These are phyloP conservation scores for Pteronotus mesoamericanus DNA, from an alignment of 2,797 vertebrate genomes.

Conservation along the genomic window DNA sequence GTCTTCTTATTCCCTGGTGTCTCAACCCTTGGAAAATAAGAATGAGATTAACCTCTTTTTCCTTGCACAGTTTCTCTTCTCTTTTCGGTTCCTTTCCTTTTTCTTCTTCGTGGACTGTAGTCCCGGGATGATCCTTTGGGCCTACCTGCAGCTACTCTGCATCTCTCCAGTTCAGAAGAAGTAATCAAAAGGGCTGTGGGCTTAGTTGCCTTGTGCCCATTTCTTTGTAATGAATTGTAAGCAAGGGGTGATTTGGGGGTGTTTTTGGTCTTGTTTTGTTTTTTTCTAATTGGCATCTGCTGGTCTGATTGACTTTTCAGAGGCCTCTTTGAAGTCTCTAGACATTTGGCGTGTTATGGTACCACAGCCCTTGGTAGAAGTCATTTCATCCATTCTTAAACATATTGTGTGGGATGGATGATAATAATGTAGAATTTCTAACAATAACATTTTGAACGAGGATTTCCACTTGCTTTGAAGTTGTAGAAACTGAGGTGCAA, in stretches of 20 bases:
- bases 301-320: not conserved
- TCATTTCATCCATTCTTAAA: not conserved
- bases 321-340: not conserved
- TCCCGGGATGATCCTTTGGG: not conserved
- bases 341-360: not conserved
- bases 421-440: not conserved
- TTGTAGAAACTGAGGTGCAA: not conserved
- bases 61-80: not conserved
- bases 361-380: not conserved
- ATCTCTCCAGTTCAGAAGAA: not conserved
- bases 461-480: not conserved
- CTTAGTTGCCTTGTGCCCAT: not conserved
- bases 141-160: not conserved
- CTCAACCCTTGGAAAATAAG: not conserved
- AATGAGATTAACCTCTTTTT: not conserved
- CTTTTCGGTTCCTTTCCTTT: not conserved
- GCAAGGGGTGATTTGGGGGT: not conserved
- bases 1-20: not conserved
- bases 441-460: not conserved
- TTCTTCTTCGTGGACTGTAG: not conserved
- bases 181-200: not conserved
- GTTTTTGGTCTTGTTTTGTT: not conserved
- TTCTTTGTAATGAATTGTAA: constrained; percentile 8
- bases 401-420: not conserved
- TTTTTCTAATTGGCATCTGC: not conserved